Evolutionary conservation across 2,113 vertebrate genomes (phyloP).

Genomic region (Apodemus speciosus): DNA sequence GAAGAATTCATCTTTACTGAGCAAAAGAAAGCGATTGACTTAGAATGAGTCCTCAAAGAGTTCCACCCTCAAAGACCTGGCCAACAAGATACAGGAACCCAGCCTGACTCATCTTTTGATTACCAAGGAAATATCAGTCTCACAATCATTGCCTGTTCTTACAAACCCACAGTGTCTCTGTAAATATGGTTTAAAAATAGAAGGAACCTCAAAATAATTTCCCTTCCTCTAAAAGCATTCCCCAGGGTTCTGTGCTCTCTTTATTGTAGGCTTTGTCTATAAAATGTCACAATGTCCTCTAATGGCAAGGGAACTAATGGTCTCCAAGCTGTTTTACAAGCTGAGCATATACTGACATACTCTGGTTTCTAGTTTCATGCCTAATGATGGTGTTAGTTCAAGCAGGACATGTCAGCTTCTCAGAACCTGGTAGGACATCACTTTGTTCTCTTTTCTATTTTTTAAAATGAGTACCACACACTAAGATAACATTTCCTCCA

Average conservation of each 20-base stretch:
- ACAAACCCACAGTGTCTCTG: neutral
- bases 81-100: neutral
- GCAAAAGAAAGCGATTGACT: neutral
- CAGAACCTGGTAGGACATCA: neutral
- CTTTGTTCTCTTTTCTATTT: neutral
- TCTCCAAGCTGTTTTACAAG: neutral
- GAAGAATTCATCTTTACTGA: neutral
- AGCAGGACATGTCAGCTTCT: neutral
- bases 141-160: neutral
- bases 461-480: neutral
- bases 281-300: neutral
- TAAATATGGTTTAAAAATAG: constrained; percentile 15
- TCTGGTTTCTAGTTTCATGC: neutral
- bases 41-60: neutral
- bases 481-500: neutral
- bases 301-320: neutral
- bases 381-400: neutral
- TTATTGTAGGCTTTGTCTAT: neutral
- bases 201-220: constrained; percentile 3
- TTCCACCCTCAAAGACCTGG: neutral
- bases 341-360: neutral
- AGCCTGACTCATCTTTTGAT: neutral
- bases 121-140: neutral
- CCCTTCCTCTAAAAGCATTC: neutral
- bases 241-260: neutral